Percentiles rank a stretch among this genome's conserved stretches.
Evolutionary conservation across 2,797 vertebrate genomes (phyloP).

Genomic region (Parauchenoglanis ngamensis): DNA sequence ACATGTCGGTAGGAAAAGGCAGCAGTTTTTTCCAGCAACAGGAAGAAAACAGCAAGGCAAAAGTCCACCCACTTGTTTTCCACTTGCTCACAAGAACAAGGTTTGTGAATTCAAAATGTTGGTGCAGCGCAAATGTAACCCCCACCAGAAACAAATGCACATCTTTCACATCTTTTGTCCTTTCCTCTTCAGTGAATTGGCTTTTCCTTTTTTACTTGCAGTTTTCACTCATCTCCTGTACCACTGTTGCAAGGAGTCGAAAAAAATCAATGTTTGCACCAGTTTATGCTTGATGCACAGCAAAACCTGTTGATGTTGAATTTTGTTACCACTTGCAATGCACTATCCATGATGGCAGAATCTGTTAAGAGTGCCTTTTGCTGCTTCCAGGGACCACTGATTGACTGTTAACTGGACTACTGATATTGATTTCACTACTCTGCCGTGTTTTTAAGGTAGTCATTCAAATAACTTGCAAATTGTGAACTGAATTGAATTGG

Average conservation of each 20-base stretch:
- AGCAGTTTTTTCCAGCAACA: not conserved
- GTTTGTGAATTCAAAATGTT: not conserved
- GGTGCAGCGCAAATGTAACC: not conserved
- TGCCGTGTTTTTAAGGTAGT: not conserved
- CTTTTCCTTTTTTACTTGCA: not conserved
- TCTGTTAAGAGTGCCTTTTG: not conserved
- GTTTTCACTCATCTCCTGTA: not conserved
- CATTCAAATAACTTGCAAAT: not conserved
- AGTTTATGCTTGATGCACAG: not conserved
- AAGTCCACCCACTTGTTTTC: not conserved
- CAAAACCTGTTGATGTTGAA: not conserved
- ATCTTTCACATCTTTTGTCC: not conserved
- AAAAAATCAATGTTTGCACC: not conserved
- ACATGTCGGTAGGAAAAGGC: not conserved
- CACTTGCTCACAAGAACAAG: not conserved
- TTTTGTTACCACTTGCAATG: not conserved
- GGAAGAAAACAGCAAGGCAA: not conserved
- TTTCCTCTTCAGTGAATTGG: not conserved
- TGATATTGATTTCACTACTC: too few species aligned
- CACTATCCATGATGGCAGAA: not conserved
- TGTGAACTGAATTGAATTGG: not conserved
- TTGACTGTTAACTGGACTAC: not conserved
- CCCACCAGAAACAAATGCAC: not conserved
- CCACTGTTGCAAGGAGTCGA: not conserved
- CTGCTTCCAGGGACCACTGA: conserved; percentile 3